phyloP scores from a whole-genome alignment of 2,888 invertebrate genomes.

The Spodoptera littoralis region DNA sequence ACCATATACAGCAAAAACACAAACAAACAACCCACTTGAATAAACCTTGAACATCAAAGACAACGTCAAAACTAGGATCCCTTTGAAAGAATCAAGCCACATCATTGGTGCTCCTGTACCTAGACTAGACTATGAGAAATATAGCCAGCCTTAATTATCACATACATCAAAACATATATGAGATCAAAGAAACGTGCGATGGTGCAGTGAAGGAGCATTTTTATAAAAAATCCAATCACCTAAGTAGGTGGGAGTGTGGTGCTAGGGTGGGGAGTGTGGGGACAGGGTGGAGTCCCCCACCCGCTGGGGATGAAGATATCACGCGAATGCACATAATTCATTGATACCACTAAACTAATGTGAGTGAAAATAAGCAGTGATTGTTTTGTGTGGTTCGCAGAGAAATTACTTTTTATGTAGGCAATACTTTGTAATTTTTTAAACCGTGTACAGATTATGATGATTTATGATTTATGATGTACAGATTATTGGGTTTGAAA shows the following conservation, averaged over 20 bases:
- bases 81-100: conserved; percentile 31
- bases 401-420: conserved; percentile 7
- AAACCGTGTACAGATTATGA: no score
- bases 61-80: not conserved
- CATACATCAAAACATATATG: conserved; percentile 22
- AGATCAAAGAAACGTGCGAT: conserved; percentile 68
- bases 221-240: conserved; percentile 83
- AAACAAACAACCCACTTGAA: no score
- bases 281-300: conserved; percentile 51
- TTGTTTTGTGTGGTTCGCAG: conserved; percentile 73
- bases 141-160: conserved; percentile 36
- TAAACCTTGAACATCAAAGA: no score
- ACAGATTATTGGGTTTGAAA: no score
- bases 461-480: no score
- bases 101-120: conserved; percentile 34
- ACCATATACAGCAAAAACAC: not conserved
- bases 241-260: conserved; percentile 69
- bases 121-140: conserved; percentile 8
- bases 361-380: conserved; percentile 85
- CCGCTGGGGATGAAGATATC: conserved; percentile 78
- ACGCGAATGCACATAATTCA: conserved; percentile 87
- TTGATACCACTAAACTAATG: conserved; percentile 86
- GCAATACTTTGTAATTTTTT: no score
- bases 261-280: conserved; percentile 50
- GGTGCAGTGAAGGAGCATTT: conserved; percentile 54